Evolutionary conservation across 2,888 invertebrate genomes (phyloP).

Genomic region (Drosophila paracracens): DNA sequence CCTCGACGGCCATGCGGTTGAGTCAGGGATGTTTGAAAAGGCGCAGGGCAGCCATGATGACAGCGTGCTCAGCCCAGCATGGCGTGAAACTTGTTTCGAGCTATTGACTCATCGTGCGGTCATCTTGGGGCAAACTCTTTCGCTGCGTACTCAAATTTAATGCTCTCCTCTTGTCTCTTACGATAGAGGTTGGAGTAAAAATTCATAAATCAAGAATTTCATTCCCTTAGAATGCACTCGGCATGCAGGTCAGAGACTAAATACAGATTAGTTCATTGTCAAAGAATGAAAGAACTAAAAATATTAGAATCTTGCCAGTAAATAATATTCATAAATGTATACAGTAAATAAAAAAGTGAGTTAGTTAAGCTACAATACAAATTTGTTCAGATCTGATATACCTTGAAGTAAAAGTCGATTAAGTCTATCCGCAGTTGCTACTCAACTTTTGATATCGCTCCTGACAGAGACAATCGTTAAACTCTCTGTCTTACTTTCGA

Average conservation of each 20-base stretch:
- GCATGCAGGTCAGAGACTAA: neutral
- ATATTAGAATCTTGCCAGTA: neutral
- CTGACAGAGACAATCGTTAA: neutral
- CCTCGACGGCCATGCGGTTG: constrained; percentile 21
- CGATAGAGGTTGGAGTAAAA: neutral
- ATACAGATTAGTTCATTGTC: constrained; percentile 1
- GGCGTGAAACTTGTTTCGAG: constrained; percentile 53
- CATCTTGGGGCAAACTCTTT: constrained; percentile 45
- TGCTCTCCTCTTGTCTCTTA: constrained; percentile 35
- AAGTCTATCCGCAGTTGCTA: neutral
- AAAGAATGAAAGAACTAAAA: neutral
- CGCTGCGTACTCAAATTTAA: constrained; percentile 39
- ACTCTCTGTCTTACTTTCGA: neutral
- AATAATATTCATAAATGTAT: neutral
- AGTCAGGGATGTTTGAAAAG: constrained; percentile 14
- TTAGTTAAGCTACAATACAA: neutral
- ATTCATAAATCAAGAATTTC: neutral
- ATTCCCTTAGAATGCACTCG: neutral
- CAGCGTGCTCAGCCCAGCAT: constrained; percentile 9
- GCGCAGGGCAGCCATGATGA: neutral
- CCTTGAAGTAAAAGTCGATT: neutral
- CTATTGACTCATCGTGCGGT: constrained; percentile 63
- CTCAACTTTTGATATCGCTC: neutral
- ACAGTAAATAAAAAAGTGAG: neutral
- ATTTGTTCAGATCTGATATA: neutral